Conservation (phyloP, 1,140 invertebrate species). For the Pararge aegeria region DNA sequence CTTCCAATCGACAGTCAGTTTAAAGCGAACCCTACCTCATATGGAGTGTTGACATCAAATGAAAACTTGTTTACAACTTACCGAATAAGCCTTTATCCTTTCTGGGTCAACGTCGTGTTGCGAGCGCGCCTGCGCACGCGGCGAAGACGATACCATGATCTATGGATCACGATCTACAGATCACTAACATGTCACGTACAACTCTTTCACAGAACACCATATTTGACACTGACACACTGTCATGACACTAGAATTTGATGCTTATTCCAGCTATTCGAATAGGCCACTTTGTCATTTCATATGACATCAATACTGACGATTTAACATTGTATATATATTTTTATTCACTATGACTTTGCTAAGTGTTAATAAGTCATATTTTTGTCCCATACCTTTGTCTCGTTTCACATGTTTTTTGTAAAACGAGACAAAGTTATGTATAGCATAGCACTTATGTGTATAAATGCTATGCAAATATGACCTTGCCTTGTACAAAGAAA, state of each 20-base stretch:
- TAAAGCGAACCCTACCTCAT: not conserved
- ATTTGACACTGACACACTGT: constrained; percentile 17
- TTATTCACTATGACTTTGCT: too few species aligned
- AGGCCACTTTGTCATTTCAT: too few species aligned
- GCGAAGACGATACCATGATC: constrained; percentile 76
- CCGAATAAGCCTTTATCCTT: constrained; percentile 73
- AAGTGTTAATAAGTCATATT: too few species aligned
- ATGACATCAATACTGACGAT: too few species aligned
- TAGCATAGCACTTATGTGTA: too few species aligned
- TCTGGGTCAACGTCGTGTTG: constrained; percentile 71
- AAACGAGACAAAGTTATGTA: too few species aligned
- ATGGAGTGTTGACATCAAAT: not conserved
- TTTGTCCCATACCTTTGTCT: too few species aligned
- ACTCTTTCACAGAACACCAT: constrained; percentile 31
- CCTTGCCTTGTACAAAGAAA: too few species aligned
- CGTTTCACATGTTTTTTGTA: too few species aligned
- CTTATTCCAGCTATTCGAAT: not conserved
- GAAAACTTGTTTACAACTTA: constrained; percentile 42
- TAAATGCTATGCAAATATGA: too few species aligned
- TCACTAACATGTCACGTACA: constrained; percentile 42
- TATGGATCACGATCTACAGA: constrained; percentile 51
- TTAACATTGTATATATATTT: too few species aligned
- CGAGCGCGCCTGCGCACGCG: constrained; percentile 66
- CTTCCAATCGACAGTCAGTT: not conserved
- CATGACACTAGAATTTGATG: constrained; percentile 23